phyloP scores from a whole-genome alignment of 2,113 vertebrate genomes.

The Mandrillus leucophaeus region DNA sequence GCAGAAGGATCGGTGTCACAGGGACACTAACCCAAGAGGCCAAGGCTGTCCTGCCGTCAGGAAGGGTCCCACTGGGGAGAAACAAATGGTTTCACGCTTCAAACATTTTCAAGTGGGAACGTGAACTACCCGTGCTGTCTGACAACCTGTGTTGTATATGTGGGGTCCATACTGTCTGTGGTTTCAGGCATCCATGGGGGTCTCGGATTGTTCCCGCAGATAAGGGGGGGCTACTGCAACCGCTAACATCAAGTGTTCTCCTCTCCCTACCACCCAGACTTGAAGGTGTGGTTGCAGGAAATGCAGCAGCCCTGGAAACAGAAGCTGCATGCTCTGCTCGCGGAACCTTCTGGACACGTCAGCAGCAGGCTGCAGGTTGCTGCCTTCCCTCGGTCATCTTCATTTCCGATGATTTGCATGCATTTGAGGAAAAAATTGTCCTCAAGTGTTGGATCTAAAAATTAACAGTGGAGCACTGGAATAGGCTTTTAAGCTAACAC shows the following conservation, averaged over 20 bases:
- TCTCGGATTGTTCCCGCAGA: background rate
- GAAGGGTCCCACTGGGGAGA: background rate
- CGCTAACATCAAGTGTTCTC: background rate
- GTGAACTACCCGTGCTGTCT: background rate
- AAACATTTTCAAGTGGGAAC: background rate
- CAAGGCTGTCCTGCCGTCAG: background rate
- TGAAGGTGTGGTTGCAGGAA: background rate
- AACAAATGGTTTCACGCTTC: background rate
- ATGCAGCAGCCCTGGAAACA: background rate
- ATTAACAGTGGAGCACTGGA: background rate
- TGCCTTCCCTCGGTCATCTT: background rate
- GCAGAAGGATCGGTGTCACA: background rate
- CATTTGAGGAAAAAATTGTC: background rate
- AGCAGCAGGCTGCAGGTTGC: background rate
- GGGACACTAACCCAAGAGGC: background rate
- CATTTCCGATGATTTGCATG: background rate
- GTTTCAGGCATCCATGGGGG: background rate
- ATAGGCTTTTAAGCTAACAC: background rate
- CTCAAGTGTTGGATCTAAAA: background rate
- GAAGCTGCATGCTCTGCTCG: background rate
- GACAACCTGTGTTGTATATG: background rate
- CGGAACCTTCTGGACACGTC: background rate
- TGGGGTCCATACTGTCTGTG: background rate
- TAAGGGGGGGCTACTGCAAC: background rate
- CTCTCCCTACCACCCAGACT: background rate